These are phyloP conservation scores for Helicoverpa assulta DNA, from an alignment of 2,888 invertebrate species.

Conservation along the genomic window DNA sequence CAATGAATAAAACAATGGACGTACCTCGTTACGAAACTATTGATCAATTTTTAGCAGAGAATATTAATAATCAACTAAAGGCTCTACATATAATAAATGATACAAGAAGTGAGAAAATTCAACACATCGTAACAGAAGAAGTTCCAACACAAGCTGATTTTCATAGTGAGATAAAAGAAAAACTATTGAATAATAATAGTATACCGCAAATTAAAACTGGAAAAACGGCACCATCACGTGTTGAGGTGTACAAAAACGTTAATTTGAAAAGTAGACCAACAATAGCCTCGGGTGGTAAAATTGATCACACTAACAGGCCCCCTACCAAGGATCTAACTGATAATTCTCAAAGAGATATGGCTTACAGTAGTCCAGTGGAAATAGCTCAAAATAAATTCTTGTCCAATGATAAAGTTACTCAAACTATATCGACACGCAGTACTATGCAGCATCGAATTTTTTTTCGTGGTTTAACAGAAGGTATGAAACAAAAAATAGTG, in stretches of 20 bases:
- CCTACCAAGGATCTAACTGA: no score
- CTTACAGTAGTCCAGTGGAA: no score
- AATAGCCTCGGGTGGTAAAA: background rate
- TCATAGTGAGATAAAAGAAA: background rate
- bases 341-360: no score
- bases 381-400: no score
- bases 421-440: no score
- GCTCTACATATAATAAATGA: background rate
- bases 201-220: background rate
- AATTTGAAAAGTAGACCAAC: background rate
- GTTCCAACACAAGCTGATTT: background rate
- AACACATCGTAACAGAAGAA: background rate
- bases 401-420: no score
- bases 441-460: no score
- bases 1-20: background rate
- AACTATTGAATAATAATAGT: background rate
- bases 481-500: background rate
- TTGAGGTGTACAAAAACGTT: background rate
- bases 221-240: background rate
- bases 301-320: no score
- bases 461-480: background rate
- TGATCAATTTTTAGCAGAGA: background rate
- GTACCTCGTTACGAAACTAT: no score
- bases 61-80: background rate
- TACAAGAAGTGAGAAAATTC: background rate